Conservation (phyloP, 2,113 vertebrate genomes). For the Sceloporus undulatus region DNA sequence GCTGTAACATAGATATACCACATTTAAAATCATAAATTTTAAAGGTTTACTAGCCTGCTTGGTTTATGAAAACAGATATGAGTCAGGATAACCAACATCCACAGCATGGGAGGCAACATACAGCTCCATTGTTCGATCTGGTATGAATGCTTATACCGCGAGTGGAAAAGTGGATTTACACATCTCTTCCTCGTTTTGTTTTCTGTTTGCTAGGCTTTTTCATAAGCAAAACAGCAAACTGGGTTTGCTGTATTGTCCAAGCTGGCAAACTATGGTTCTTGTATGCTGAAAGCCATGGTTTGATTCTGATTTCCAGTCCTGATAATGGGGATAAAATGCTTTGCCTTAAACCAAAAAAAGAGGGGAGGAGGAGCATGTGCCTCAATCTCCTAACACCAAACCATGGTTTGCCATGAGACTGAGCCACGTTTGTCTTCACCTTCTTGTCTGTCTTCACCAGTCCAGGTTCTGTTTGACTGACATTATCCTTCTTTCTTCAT, state of each 20-base stretch:
- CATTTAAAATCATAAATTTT: too few species aligned
- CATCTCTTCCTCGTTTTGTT: too few species aligned
- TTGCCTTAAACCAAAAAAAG: background rate
- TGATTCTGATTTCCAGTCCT: background rate
- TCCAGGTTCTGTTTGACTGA: background rate
- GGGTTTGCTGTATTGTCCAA: background rate
- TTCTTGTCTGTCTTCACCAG: background rate
- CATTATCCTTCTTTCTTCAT: background rate
- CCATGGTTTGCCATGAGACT: background rate
- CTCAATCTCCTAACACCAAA: background rate
- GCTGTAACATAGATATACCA: too few species aligned
- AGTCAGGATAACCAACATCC: too few species aligned
- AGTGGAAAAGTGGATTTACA: background rate
- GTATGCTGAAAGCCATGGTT: background rate
- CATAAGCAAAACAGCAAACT: background rate
- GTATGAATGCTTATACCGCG: background rate
- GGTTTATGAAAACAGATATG: too few species aligned
- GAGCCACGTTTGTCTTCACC: fast-evolving
- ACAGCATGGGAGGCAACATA: too few species aligned
- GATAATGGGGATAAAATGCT: background rate
- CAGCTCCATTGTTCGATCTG: too few species aligned
- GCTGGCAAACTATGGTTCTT: background rate
- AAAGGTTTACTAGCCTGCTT: too few species aligned
- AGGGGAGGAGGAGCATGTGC: too few species aligned
- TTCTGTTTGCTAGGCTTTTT: too few species aligned